A percentile compares a stretch with the other conserved stretches of the same genome.
Evolutionary conservation across 2,797 vertebrate genomes (phyloP).

Genomic region (Morus bassanus): DNA sequence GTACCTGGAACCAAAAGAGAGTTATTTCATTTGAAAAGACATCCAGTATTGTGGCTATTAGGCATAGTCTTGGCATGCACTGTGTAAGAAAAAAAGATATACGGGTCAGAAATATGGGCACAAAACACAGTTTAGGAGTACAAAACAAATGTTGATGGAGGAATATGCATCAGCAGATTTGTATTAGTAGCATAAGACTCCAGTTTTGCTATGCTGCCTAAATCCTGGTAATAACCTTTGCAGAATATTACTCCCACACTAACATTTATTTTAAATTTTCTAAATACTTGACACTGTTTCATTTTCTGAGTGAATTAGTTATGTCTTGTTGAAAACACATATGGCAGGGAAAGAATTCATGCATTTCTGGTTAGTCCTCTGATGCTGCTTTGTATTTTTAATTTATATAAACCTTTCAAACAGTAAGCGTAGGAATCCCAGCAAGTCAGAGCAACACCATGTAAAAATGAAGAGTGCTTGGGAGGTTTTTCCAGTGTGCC

Average conservation of each 20-base stretch:
- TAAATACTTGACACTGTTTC: neutral
- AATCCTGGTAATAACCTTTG: neutral
- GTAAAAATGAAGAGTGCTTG: neutral
- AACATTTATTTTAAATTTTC: slow-evolving; percentile 5
- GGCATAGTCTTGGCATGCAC: neutral
- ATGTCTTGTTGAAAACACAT: neutral
- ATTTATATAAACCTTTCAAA: neutral
- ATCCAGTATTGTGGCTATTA: neutral
- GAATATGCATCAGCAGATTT: neutral
- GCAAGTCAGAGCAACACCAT: neutral
- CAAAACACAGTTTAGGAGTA: neutral
- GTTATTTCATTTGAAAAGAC: neutral
- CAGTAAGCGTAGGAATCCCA: neutral
- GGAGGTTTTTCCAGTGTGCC: neutral
- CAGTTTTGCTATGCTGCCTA: neutral
- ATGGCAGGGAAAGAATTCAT: neutral
- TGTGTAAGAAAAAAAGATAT: neutral
- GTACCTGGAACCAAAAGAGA: neutral
- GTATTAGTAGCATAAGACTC: neutral
- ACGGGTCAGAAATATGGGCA: neutral
- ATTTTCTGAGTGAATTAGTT: neutral
- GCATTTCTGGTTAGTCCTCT: neutral
- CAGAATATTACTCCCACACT: neutral
- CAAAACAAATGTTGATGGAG: neutral
- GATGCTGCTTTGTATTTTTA: neutral